Base-by-base conservation (phyloP, 2,113 vertebrate genomes). In the Nipponia nippon region DNA sequence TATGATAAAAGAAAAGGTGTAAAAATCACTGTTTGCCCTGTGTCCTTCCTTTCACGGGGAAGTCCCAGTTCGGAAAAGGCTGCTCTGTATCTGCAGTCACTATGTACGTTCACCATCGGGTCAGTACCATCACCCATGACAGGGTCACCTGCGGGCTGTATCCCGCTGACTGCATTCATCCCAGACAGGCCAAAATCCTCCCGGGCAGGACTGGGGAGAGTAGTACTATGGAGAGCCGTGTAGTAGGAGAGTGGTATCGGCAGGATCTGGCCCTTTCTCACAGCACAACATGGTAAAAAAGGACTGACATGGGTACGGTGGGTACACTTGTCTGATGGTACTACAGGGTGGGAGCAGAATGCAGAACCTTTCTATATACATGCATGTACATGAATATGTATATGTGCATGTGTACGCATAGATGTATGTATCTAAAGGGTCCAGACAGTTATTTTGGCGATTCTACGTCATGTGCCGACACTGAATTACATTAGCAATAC, bases 211-310 rank as follows among this genome's bases (percentile, higher is more conserved):
- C 2, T 3, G 16, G 47, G 46, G 21, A 61, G 15, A 89, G 49
- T 14, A 18, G 12, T 56, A 40, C 30, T 61, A 5, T 2, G 21
- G 71, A 65, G 30, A 81, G 5, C 50, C 12, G 46, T 1, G 13
- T 0, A 36, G 26, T 0, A 78, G 27, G 26, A 56, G 10, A 70
- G 11, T 15, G 30, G 27, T 16, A 67, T 3, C 3, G 0, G 36
- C 61, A 3, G 1, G 69, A 67, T 73, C 17, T 53, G 36, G 13
- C 80, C 46, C 62, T 6, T 83, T 80, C 49, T 58, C 42, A 46
- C 22, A 87, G 80, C 50, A 73, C 30, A 62, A 8, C 2, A 3
- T 0, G 29, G 30, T 26, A 21, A 49, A 46, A 38, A 52, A 77
- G 36, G 59, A 42, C 23, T 21, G 47, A 47, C 0, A 0, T 21